Evolutionary conservation across 35 echinoderm and acorn worm genomes (phyloP).

Genomic region (Hemicentrotus pulcherrimus): DNA sequence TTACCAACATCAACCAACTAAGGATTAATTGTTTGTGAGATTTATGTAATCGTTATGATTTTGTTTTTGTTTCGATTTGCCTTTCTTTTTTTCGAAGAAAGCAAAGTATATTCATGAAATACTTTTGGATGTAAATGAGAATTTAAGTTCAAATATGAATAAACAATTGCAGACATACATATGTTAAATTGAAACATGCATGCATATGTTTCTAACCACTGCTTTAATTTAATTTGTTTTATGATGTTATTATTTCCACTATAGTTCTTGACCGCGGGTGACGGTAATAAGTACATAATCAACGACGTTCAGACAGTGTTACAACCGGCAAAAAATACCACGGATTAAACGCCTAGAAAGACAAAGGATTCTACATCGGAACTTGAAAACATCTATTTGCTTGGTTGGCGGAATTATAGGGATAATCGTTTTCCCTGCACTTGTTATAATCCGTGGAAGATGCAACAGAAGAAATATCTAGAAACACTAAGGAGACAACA

Average conservation of each 20-base stretch:
- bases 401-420: no score
- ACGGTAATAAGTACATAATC: not conserved
- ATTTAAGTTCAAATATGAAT: not conserved
- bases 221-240: not conserved
- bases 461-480: not conserved
- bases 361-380: not conserved
- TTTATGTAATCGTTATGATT: no score
- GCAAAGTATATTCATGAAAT: not conserved
- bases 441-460: no score
- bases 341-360: not conserved
- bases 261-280: constrained; percentile 20
- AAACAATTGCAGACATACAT: no score
- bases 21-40: no score
- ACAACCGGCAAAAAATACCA: not conserved
- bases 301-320: constrained; percentile 25
- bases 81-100: no score
- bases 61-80: no score
- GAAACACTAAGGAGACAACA: not conserved
- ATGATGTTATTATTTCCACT: not conserved
- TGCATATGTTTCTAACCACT: no score
- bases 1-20: no score
- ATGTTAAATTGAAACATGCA: no score
- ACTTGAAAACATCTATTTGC: not conserved
- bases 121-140: not conserved
- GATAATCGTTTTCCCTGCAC: no score